Base-by-base conservation (phyloP, 2,113 vertebrate species). In the Apodemus speciosus region DNA sequence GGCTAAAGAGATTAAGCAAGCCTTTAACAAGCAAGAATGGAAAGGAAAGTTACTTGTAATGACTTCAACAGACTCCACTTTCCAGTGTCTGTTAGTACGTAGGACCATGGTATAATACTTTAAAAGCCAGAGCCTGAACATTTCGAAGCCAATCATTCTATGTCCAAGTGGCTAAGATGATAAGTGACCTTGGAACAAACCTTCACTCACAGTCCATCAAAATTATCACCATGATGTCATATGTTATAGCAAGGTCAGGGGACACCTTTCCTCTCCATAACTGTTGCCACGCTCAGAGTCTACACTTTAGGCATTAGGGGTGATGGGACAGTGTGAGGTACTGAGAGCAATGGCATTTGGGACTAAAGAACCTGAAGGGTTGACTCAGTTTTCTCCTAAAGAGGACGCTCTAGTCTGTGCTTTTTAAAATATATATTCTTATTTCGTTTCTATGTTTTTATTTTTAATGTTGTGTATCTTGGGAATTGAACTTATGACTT, bases 11-110 rank as follows among this genome's bases (percentile, higher is more conserved):
- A 62, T 91, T 86, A 62, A 76, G 89, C 73, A 40, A 62, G 9
- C 20, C 46, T 46, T 90, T 81, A 71, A 81, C 15, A 56, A 77
- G 62, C 49, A 87, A 76, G 32, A 89, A 90, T 64, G 40, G 66
- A 71, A 89, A 87, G 23, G 15, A 93, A 53, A 89, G 85, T 91
- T 89, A 60, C 49, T 75, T 85, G 58, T 80, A 85, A 91, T 64
- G 58, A 72, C 30, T 60, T 91, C n/a, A 30, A n/a, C 15, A 75
- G 62, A 40, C 9, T 15, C 73, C n/a, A 15, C 58, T 71, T 93
- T 81, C 72, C 60, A 69, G 20, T 85, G 75, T 75, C 72, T 85
- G 51, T 75, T 81, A 73, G 43, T 58, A 73, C 21, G 9, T 30
- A 76, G 89, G 43, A 56, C 2, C 35, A 60, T 18, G 14, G 0